Base-by-base conservation (phyloP, 2,797 vertebrate genomes). In the Dendrocincla fuliginosa region DNA sequence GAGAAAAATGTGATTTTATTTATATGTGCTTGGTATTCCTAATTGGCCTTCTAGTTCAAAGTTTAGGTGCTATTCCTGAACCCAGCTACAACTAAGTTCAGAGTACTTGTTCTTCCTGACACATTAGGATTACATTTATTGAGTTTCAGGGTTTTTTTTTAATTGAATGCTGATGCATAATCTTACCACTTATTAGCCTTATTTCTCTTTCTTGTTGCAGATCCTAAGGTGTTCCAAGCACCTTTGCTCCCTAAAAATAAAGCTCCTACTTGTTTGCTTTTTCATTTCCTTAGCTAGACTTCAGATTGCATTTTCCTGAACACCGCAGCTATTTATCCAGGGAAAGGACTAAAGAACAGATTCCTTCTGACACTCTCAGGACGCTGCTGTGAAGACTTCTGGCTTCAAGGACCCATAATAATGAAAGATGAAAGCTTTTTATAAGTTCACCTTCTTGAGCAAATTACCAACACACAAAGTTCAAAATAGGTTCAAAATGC, bases 351-450 rank as follows among this genome's bases (percentile, higher is more conserved):
- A 71, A 93, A 89, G 53, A 85, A 94, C 46, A 91, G 73, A 95
- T 77, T 94, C 61, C 61, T 93, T 93, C 69, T 88, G 93, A 95
- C 87, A 79, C 81, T 84, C 77, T 79, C 87, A 91, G 52, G 35
- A 71, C 44, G 61, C 39, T 84, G 67, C 73, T 82, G 53, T 75
- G 85, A 91, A 91, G 80, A 88, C 65, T 95, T 90, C 73, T 81
- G 65, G 46, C 28, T 90, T 83, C 79, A 93, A 95, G 80, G 73
- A 90, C 30, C 42, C 46, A 18, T 24, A 65, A 49, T 78, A 85
- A 90, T 59, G 55, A 87, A 82, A 93, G 59, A 84, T 55, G 37
- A 91, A 97, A 90, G 70, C 32, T 70, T 93, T 93, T 82, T 89
- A 95, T 86, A 2, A 14, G 73, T 78, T 90, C 77, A 61, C 69